These are phyloP conservation scores for Peromyscus nudipes DNA, from an alignment of 2,797 vertebrate genomes.

Conservation along the genomic window DNA sequence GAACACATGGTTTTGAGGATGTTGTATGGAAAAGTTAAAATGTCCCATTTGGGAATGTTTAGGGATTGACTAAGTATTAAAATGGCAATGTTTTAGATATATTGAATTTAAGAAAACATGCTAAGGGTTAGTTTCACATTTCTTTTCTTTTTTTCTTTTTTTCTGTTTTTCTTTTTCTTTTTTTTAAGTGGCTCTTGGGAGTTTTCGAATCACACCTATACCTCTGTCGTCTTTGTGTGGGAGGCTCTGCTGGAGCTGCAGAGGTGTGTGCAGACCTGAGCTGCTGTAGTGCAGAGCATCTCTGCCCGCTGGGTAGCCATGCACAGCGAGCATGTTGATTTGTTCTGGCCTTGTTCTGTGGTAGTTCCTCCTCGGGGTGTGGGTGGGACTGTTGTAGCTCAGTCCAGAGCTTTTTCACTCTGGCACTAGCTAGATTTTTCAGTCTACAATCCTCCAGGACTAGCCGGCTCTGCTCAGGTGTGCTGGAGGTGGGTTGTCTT, in stretches of 20 bases:
- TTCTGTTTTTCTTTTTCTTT: neutral
- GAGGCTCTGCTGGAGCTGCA: neutral
- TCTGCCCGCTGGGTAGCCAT: neutral
- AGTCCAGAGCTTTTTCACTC: neutral
- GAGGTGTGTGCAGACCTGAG: neutral
- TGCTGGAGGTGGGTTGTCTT: neutral
- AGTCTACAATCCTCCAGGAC: neutral
- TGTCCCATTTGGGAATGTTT: conserved; percentile 21
- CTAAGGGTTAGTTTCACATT: neutral
- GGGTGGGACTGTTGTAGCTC: neutral
- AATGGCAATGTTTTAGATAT: neutral
- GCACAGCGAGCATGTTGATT: neutral
- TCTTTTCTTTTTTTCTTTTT: neutral
- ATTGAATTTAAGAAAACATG: conserved; percentile 25
- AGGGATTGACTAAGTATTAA: conserved; percentile 10
- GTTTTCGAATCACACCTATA: neutral
- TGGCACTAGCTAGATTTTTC: neutral
- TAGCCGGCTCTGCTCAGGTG: neutral
- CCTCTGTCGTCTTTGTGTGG: neutral
- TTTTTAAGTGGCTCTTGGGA: neutral
- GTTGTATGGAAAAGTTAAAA: neutral
- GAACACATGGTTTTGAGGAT: conserved; percentile 38
- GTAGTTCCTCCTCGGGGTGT: neutral
- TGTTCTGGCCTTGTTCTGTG: neutral
- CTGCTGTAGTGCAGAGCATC: rapidly evolving